Conservation (phyloP, 2,888 invertebrate species). For the Oscheius sp. region DNA sequence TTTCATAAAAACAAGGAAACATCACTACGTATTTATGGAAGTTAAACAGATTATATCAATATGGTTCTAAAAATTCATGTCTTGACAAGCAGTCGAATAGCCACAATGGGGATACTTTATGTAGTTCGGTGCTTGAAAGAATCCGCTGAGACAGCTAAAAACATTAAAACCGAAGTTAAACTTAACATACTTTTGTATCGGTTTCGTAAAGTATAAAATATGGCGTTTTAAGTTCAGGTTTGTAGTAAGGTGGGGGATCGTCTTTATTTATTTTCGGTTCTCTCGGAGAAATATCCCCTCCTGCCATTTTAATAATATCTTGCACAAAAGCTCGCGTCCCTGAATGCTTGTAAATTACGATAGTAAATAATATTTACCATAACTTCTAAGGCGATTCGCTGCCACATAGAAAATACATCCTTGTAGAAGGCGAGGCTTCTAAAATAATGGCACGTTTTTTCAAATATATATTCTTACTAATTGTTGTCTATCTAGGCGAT, state of each 20-base stretch:
- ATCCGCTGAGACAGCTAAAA: constrained; percentile 18
- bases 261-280: constrained; percentile 7
- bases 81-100: constrained; percentile 23
- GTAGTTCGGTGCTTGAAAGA: not conserved
- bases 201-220: constrained; percentile 34
- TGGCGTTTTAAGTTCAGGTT: constrained; percentile 3
- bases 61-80: constrained; percentile 16
- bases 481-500: constrained; percentile 40
- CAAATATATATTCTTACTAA: constrained; percentile 15
- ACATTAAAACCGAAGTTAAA: not conserved
- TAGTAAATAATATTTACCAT: constrained; percentile 33
- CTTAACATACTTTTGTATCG: not conserved
- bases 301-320: constrained; percentile 20
- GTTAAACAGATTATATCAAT: constrained; percentile 2
- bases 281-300: constrained; percentile 17
- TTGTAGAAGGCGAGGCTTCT: constrained; percentile 48
- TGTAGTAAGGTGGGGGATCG: constrained; percentile 30
- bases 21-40: not conserved
- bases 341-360: not conserved
- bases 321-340: not conserved
- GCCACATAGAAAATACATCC: constrained; percentile 50
- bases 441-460: constrained; percentile 6
- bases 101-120: constrained; percentile 26
- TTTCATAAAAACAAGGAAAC: not conserved
- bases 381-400: constrained; percentile 33